phyloP scores from a whole-genome alignment of 1,140 invertebrate species.

The Drosophila santomea region DNA sequence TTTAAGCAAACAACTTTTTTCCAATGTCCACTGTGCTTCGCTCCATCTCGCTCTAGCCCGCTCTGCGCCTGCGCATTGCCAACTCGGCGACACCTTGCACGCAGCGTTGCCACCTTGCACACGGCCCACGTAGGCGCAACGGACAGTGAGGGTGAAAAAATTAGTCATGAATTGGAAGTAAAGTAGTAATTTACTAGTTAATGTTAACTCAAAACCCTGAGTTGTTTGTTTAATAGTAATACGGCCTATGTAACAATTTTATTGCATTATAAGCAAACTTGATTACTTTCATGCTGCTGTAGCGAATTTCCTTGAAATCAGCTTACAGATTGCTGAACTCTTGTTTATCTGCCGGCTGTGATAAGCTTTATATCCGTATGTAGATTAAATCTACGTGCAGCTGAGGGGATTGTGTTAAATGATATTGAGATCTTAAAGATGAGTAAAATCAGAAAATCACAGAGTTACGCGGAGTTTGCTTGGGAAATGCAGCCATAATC shows the following conservation, averaged over 20 bases:
- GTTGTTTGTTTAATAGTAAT: too few species aligned
- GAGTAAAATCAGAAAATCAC: background rate
- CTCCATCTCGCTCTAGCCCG: background rate
- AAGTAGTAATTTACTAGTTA: too few species aligned
- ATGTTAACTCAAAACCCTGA: too few species aligned
- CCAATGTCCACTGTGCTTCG: slow-evolving; percentile 1
- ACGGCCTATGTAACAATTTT: too few species aligned
- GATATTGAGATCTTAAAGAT: slow-evolving; percentile 1
- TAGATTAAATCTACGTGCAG: slow-evolving; percentile 7
- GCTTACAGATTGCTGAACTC: background rate
- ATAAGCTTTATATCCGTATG: background rate
- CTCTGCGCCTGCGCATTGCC: slow-evolving; percentile 58
- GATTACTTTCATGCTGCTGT: background rate
- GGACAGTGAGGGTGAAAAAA: slow-evolving; percentile 28
- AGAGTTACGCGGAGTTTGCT: background rate
- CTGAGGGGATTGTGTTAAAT: background rate
- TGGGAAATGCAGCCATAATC: background rate
- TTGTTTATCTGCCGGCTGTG: slow-evolving; percentile 1
- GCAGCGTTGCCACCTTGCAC: slow-evolving; percentile 61
- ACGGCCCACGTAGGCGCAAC: slow-evolving; percentile 22
- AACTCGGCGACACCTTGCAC: slow-evolving; percentile 51
- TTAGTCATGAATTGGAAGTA: background rate
- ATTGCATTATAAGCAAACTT: background rate
- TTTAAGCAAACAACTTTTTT: background rate
- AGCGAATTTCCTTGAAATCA: background rate